phyloP scores from a whole-genome alignment of 1,140 invertebrate species.

The Laupala kohalensis region DNA sequence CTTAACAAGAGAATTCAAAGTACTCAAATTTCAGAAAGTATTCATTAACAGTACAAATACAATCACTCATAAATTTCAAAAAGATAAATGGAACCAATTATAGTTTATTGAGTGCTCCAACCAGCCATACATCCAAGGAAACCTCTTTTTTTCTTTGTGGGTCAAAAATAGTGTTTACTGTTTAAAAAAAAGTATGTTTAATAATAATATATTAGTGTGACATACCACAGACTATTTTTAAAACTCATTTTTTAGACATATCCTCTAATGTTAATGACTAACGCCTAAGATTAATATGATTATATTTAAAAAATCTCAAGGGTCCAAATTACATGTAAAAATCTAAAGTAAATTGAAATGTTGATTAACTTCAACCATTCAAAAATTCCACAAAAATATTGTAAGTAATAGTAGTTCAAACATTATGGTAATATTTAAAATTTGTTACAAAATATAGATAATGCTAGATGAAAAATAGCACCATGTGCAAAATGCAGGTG shows the following conservation, averaged over 20 bases:
- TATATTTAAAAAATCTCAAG: neutral
- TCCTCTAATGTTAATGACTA: neutral
- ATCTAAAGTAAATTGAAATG: neutral
- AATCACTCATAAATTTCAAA: neutral
- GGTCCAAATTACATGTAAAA: neutral
- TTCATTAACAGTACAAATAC: neutral
- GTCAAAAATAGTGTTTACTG: neutral
- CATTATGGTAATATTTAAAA: no score
- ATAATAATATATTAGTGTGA: neutral
- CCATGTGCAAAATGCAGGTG: no score
- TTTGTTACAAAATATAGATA: no score
- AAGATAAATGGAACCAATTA: neutral
- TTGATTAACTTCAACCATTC: neutral
- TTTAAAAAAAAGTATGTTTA: neutral
- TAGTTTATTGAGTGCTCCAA: neutral
- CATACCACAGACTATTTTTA: neutral
- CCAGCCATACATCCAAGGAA: neutral
- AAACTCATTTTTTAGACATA: neutral
- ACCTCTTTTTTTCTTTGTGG: neutral
- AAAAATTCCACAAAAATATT: neutral
- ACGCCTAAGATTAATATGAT: no score
- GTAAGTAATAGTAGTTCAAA: neutral
- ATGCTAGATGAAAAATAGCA: no score
- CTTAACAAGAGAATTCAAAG: neutral
- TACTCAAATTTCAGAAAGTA: neutral